These are phyloP conservation scores for Drosophila bunnanda DNA, from an alignment of 2,888 invertebrate genomes.

Conservation along the genomic window DNA sequence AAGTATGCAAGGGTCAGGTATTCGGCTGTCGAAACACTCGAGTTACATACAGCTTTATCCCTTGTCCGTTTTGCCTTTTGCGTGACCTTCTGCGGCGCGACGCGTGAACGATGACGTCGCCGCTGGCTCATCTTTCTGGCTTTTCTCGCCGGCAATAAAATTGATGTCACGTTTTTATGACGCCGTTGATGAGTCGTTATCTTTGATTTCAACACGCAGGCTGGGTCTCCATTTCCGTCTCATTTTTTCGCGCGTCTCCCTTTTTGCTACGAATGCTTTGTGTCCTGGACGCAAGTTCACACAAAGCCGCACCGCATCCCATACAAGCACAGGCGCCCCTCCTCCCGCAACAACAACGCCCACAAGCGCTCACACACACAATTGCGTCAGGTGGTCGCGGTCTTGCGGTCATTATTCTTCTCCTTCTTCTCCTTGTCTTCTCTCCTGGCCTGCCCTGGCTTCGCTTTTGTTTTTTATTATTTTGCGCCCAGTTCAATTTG, in stretches of 20 bases:
- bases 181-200: slow-evolving; percentile 82
- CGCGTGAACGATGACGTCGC: slow-evolving; percentile 70
- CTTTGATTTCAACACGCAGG: slow-evolving; percentile 79
- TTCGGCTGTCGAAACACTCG: background rate
- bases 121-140: slow-evolving; percentile 20
- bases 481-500: slow-evolving; percentile 72
- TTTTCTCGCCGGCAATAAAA: slow-evolving; percentile 67
- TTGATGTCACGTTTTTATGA: slow-evolving; percentile 83
- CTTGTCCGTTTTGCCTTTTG: slow-evolving; percentile 60
- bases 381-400: slow-evolving; percentile 59
- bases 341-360: background rate
- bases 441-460: slow-evolving; percentile 1
- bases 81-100: slow-evolving; percentile 68
- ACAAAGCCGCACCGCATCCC: slow-evolving; percentile 16
- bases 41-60: slow-evolving; percentile 13
- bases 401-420: slow-evolving; percentile 57
- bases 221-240: slow-evolving; percentile 44
- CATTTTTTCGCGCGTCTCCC: slow-evolving; percentile 23
- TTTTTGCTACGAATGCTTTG: slow-evolving; percentile 12
- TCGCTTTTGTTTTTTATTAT: slow-evolving; percentile 44
- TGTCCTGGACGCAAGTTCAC: slow-evolving; percentile 27
- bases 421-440: slow-evolving; percentile 18
- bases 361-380: background rate
- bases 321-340: background rate
- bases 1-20: background rate